Percentiles rank a stretch among this genome's conserved stretches.
These are phyloP conservation scores for Lasiommata megera DNA, from an alignment of 2,888 invertebrate species.

Conservation along the genomic window DNA sequence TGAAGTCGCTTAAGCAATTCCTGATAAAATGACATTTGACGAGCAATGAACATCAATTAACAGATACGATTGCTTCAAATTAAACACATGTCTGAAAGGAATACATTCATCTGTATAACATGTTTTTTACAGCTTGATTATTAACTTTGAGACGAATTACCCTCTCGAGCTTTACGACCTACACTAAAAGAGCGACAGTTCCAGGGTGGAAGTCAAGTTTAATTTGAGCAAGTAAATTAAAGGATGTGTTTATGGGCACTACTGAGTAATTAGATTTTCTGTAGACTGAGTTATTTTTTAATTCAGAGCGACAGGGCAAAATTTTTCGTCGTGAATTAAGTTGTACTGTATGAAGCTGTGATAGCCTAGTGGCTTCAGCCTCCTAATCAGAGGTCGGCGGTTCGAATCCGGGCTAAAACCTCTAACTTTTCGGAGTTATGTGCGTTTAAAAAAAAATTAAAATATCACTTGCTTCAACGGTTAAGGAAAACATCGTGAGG, in stretches of 20 bases:
- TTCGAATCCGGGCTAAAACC: no score
- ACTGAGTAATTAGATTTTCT: slow-evolving; percentile 3
- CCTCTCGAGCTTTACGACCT: slow-evolving; percentile 1
- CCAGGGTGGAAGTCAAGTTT: slow-evolving; percentile 5
- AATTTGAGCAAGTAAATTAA: slow-evolving; percentile 17
- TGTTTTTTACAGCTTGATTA: neutral
- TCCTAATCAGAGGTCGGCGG: no score
- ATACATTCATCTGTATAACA: neutral
- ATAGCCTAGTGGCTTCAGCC: no score
- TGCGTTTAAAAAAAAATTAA: no score
- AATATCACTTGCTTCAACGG: no score
- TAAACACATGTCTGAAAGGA: neutral
- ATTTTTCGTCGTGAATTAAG: no score
- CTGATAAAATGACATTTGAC: no score
- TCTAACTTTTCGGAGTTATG: no score
- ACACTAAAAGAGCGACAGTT: slow-evolving; percentile 8
- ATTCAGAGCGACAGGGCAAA: neutral
- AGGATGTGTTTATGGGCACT: slow-evolving; percentile 3
- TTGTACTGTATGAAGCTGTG: no score
- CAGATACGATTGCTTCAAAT: no score
- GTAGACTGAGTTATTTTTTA: slow-evolving; percentile 1
- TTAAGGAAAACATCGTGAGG: no score
- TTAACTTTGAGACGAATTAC: neutral
- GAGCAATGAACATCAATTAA: neutral
- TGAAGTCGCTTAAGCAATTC: no score